Conservation (phyloP, 2,113 vertebrate genomes). For the Rhodinocichla rosea region DNA sequence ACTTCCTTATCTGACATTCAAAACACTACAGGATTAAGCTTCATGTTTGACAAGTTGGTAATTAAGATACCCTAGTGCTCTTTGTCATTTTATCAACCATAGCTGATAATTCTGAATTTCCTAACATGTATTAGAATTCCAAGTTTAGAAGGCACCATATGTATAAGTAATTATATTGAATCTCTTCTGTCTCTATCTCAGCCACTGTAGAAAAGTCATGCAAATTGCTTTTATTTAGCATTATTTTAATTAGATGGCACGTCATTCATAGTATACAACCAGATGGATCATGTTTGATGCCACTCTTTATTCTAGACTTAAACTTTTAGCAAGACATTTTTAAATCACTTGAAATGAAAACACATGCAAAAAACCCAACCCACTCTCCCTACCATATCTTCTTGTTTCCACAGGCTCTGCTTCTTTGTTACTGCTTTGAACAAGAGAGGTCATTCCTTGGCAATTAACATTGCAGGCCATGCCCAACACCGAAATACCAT, state of each 20-base stretch:
- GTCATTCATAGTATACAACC: neutral
- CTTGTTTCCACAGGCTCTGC: neutral
- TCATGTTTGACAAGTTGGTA: neutral
- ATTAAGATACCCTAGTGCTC: neutral
- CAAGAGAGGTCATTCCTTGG: neutral
- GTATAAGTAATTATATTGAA: neutral
- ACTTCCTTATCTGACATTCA: neutral
- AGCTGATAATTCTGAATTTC: neutral
- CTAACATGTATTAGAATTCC: neutral
- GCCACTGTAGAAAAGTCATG: neutral
- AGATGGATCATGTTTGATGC: neutral
- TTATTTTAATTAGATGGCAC: neutral
- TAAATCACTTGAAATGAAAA: neutral
- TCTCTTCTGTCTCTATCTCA: neutral
- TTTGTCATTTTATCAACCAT: neutral
- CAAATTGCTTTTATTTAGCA: neutral
- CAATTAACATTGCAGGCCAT: neutral
- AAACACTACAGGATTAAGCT: neutral
- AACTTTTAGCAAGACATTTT: neutral
- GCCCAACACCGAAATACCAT: neutral
- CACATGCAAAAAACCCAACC: neutral
- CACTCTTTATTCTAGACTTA: neutral
- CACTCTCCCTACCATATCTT: neutral
- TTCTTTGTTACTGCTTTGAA: neutral
- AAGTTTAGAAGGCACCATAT: neutral